Conservation (phyloP, 2,888 invertebrate genomes). For the Ecdyonurus torrentis region DNA sequence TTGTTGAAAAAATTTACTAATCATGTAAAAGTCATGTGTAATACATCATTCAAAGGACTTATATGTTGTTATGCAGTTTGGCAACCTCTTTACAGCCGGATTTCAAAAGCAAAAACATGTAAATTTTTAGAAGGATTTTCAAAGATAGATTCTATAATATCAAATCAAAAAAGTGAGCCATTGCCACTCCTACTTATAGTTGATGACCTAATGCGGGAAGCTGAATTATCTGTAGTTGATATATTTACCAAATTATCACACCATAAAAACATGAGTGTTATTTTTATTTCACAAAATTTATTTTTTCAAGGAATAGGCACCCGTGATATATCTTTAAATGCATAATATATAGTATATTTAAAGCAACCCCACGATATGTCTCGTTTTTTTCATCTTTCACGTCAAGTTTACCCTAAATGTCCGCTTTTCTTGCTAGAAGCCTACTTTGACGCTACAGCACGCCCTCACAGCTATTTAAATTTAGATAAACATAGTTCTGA, state of each 20-base stretch:
- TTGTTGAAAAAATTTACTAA: not conserved
- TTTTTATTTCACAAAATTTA: not conserved
- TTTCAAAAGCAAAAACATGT: not conserved
- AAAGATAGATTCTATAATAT: not conserved
- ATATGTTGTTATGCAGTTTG: not conserved
- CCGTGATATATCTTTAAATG: conserved; percentile 12
- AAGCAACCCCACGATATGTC: conserved; percentile 13
- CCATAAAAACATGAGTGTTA: not conserved
- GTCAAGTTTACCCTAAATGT: conserved; percentile 13
- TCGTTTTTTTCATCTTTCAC: conserved; percentile 10
- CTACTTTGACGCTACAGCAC: conserved; percentile 11
- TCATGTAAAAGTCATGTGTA: not conserved
- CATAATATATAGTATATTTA: conserved; percentile 13
- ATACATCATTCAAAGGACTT: not conserved
- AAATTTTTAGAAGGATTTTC: not conserved
- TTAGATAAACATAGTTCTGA: not conserved
- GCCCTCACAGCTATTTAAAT: conserved; percentile 10
- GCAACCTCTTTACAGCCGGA: not conserved
- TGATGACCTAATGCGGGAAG: not conserved
- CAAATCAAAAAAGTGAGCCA: not conserved
- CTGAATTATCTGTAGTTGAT: not conserved
- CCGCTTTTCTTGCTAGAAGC: conserved; percentile 13
- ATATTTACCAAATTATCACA: not conserved
- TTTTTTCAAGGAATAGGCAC: not conserved
- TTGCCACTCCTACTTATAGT: not conserved